Conservation (phyloP, 1,140 invertebrate species). For the Gonioctena quinquepunctata region DNA sequence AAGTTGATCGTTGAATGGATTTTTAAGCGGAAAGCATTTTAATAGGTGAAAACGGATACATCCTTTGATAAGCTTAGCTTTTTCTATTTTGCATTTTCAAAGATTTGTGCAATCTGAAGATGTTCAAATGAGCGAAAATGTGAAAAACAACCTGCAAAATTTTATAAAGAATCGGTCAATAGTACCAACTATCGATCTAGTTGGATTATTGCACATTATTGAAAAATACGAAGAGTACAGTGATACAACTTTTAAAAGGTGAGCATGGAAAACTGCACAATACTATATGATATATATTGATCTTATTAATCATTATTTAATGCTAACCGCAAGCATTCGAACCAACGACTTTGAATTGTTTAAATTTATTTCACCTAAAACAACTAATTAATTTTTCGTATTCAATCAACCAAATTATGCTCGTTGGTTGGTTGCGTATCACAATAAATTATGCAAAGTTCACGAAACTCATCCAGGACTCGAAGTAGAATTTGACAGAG, state of each 20-base stretch:
- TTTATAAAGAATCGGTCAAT: neutral
- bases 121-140: constrained; percentile 27
- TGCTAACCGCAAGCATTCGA: constrained; percentile 36
- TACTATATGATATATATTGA: constrained; percentile 43
- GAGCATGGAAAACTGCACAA: constrained; percentile 49
- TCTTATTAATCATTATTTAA: constrained; percentile 40
- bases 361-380: constrained; percentile 26
- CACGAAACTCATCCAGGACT: neutral
- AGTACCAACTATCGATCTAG: constrained; percentile 11
- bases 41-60: constrained; percentile 45
- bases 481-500: neutral
- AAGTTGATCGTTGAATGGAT: constrained; percentile 43
- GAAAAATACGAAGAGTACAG: neutral
- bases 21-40: constrained; percentile 41
- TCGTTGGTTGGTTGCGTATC: neutral
- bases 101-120: constrained; percentile 29
- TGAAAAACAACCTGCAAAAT: constrained; percentile 13
- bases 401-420: neutral
- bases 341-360: constrained; percentile 39
- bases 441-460: neutral
- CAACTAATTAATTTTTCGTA: constrained; percentile 28
- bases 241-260: constrained; percentile 30
- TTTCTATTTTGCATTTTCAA: constrained; percentile 38
- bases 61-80: constrained; percentile 34
- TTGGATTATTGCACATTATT: constrained; percentile 13